Evolutionary conservation across 2,113 vertebrate species (phyloP).

Genomic region (Sceloporus undulatus): DNA sequence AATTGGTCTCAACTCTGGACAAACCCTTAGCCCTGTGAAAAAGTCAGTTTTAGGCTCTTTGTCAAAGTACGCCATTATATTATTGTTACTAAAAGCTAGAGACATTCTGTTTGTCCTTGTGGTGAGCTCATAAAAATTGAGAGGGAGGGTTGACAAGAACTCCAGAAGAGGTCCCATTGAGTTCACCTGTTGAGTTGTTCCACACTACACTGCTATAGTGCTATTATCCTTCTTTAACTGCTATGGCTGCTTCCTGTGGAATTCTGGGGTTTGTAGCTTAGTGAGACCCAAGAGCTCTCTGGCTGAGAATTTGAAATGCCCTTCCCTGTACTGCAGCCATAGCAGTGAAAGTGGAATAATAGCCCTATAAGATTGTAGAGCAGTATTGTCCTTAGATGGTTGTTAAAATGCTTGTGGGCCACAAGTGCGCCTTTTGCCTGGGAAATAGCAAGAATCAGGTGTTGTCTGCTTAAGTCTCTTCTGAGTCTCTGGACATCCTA

Average conservation of each 20-base stretch:
- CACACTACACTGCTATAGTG: too few relatives aligned
- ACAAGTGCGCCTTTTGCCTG: not conserved
- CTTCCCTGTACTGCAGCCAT: too few relatives aligned
- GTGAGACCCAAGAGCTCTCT: too few relatives aligned
- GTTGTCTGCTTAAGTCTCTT: slow-evolving; percentile 2
- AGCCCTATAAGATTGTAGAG: too few relatives aligned
- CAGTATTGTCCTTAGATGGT: not conserved
- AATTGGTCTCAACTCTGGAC: slow-evolving; percentile 27
- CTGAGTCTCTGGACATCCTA: not conserved
- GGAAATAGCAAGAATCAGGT: slow-evolving; percentile 21
- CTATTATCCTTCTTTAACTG: too few relatives aligned
- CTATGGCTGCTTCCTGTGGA: too few relatives aligned
- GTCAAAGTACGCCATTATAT: too few relatives aligned
- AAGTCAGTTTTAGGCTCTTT: slow-evolving; percentile 31
- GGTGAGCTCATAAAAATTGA: not conserved
- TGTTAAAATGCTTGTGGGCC: not conserved
- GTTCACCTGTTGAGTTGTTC: too few relatives aligned
- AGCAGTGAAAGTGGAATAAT: too few relatives aligned
- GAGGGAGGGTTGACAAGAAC: not conserved
- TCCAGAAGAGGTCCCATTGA: not conserved
- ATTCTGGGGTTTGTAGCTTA: too few relatives aligned
- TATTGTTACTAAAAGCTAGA: not conserved
- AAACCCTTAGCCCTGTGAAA: not conserved
- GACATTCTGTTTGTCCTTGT: not conserved
- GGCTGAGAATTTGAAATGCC: too few relatives aligned